These are phyloP conservation scores for Gryon sp. DNA, from an alignment of 1,140 invertebrate species.

Conservation along the genomic window DNA sequence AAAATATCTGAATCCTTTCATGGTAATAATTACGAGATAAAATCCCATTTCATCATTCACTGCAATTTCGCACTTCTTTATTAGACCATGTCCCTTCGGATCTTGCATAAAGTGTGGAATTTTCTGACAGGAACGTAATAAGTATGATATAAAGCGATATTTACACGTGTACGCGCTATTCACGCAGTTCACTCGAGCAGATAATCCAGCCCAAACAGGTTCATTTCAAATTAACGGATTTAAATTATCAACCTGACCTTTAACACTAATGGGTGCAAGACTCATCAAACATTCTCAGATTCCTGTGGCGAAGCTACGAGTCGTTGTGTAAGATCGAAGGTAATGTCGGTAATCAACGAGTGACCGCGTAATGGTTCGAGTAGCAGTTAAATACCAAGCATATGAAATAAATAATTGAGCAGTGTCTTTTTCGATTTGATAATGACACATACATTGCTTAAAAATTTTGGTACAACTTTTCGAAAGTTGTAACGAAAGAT, in stretches of 20 bases:
- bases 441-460: slow-evolving; percentile 48
- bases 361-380: slow-evolving; percentile 63
- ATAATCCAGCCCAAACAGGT: slow-evolving; percentile 58
- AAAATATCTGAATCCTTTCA: too few species aligned
- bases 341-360: slow-evolving; percentile 63
- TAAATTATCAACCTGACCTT: slow-evolving; percentile 59
- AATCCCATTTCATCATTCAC: not conserved
- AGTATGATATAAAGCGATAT: slow-evolving; percentile 51
- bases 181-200: slow-evolving; percentile 53
- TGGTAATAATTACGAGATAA: too few species aligned
- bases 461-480: slow-evolving; percentile 35
- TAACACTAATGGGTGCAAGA: slow-evolving; percentile 61
- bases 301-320: slow-evolving; percentile 60
- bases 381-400: slow-evolving; percentile 64
- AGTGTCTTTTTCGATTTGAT: slow-evolving; percentile 39
- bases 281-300: slow-evolving; percentile 62
- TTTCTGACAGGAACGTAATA: slow-evolving; percentile 41
- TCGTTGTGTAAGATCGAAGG: slow-evolving; percentile 65
- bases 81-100: slow-evolving; percentile 8
- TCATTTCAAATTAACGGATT: slow-evolving; percentile 60
- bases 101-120: slow-evolving; percentile 31
- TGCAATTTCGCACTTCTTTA: not conserved
- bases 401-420: slow-evolving; percentile 62
- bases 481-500: too few species aligned
- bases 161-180: slow-evolving; percentile 34